Percentiles rank a stretch among this genome's conserved stretches.
Evolutionary conservation across 1,140 invertebrate genomes (phyloP).

Genomic region (Aphaenogaster floridana): DNA sequence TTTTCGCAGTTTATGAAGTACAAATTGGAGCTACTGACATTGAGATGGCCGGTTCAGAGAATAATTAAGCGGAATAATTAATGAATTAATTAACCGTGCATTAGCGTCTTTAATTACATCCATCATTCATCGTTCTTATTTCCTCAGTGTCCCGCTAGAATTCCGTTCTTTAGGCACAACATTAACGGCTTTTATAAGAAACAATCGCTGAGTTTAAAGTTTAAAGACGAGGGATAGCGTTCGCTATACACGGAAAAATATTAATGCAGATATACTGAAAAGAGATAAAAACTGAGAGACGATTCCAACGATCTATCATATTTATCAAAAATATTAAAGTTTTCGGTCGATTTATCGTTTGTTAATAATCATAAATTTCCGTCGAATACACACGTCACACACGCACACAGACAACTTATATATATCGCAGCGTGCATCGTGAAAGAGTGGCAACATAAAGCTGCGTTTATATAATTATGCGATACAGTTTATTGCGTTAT

Average conservation of each 20-base stretch:
- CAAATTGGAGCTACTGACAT: constrained; percentile 35
- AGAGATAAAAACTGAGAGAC: not conserved
- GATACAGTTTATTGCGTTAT: constrained; percentile 48
- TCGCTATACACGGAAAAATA: no score
- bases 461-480: constrained; percentile 35
- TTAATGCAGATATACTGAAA: not conserved
- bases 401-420: not conserved
- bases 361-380: constrained; percentile 32
- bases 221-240: not conserved
- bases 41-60: constrained; percentile 1
- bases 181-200: not conserved
- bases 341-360: not conserved
- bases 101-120: constrained; percentile 52
- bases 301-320: not conserved
- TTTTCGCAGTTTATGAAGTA: constrained; percentile 29
- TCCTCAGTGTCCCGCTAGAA: constrained; percentile 3
- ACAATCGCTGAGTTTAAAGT: not conserved
- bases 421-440: not conserved
- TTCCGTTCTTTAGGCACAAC: not conserved
- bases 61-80: constrained; percentile 67
- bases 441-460: constrained; percentile 26
- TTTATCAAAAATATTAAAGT: not conserved
- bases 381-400: not conserved
- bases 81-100: constrained; percentile 56
- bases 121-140: constrained; percentile 18